Evolutionary conservation across 2,797 vertebrate species (phyloP).

Genomic region (Rhyacichthys aspro): DNA sequence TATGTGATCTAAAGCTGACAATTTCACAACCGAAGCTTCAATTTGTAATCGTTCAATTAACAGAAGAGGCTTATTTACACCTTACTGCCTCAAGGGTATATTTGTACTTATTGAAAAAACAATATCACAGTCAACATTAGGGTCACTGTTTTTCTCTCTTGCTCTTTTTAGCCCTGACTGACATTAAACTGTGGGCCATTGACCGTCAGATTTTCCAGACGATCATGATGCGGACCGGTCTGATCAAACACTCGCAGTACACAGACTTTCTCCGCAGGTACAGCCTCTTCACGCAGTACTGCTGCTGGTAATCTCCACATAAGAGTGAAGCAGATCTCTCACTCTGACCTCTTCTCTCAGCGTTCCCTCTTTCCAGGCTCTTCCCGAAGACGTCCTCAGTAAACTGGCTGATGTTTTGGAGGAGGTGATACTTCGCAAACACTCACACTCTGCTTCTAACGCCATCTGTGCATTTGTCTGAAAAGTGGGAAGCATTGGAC

Average conservation of each 20-base stretch:
- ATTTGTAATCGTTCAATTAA: no score
- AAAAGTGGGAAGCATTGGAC: neutral
- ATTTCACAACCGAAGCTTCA: no score
- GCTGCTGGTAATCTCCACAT: neutral
- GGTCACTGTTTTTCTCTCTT: no score
- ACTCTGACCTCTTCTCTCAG: conserved; percentile 36
- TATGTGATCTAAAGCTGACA: no score
- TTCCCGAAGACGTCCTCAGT: conserved; percentile 76
- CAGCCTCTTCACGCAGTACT: neutral
- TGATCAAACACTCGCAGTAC: conserved; percentile 79
- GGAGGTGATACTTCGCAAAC: conserved; percentile 63
- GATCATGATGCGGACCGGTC: conserved; percentile 80
- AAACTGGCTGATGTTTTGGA: conserved; percentile 78
- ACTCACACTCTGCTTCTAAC: conserved; percentile 5
- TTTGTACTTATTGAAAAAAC: no score
- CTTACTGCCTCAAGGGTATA: no score
- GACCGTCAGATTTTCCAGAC: conserved; percentile 79
- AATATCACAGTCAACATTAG: no score
- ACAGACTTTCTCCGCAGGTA: conserved; percentile 78
- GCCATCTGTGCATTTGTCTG: conserved; percentile 13
- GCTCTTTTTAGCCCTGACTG: conserved; percentile 63
- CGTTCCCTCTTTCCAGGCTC: conserved; percentile 72
- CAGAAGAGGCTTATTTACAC: no score
- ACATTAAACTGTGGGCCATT: conserved; percentile 80
- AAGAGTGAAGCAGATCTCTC: conserved; percentile 5